Evolutionary conservation across 30 jellyfish, hydroid and myxozoan genomes (phyloP).

Genomic region (Turritopsis rubra): DNA sequence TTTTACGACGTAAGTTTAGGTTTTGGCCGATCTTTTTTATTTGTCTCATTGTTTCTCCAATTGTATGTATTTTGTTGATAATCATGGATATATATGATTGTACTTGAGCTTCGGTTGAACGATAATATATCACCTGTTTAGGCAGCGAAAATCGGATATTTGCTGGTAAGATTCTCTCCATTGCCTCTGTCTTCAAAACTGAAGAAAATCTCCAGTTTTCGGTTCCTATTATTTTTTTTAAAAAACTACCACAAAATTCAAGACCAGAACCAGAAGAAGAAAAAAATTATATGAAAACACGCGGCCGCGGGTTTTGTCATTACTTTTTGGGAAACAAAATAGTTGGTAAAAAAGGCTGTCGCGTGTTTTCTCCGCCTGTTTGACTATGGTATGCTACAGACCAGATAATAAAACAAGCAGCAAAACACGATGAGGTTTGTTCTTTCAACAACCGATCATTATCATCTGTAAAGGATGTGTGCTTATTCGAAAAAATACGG

Average conservation of each 20-base stretch:
- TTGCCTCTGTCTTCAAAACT: not conserved
- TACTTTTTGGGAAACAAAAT: not conserved
- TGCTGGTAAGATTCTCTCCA: not conserved
- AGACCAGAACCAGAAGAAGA: not conserved
- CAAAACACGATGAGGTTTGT: too few relatives aligned
- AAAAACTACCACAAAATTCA: not conserved
- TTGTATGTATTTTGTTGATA: not conserved
- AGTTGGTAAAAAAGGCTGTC: not conserved
- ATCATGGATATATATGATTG: constrained; percentile 6
- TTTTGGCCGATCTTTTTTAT: not conserved
- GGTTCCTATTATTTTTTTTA: not conserved
- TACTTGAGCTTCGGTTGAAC: too few relatives aligned
- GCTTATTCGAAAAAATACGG: too few relatives aligned
- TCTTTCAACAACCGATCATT: too few relatives aligned
- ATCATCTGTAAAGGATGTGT: too few relatives aligned
- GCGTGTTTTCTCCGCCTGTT: too few relatives aligned
- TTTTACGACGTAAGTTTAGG: not conserved
- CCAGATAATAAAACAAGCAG: not conserved
- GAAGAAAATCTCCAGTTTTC: not conserved
- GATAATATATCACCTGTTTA: not conserved
- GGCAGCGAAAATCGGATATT: not conserved
- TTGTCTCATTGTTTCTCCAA: not conserved
- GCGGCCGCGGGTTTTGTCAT: not conserved
- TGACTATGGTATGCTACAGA: not conserved
- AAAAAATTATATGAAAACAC: not conserved